Conservation (phyloP, 1,140 invertebrate species). For the Ruditapes philippinarum region DNA sequence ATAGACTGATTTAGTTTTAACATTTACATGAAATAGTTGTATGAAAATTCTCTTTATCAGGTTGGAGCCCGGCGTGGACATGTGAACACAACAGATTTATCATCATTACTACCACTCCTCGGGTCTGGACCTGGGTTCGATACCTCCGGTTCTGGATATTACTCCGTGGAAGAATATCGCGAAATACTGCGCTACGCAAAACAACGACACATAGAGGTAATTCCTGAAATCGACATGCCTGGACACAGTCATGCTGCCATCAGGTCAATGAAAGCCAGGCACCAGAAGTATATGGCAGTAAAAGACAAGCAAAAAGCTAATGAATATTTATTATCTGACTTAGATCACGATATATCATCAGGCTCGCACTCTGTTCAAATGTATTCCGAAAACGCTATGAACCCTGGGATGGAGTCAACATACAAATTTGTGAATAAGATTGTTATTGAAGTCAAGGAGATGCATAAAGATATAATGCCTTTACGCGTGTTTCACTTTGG, state of each 20-base stretch:
- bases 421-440: conserved; percentile 83
- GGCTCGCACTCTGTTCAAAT: conserved; percentile 79
- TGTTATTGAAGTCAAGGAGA: conserved; percentile 76
- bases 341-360: conserved; percentile 59
- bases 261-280: conserved; percentile 80
- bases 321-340: conserved; percentile 78
- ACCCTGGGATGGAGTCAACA: conserved; percentile 83
- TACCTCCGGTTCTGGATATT: conserved; percentile 79
- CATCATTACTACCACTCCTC: conserved; percentile 80
- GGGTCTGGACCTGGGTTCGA: conserved; percentile 79
- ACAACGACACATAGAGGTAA: conserved; percentile 81
- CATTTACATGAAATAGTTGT: no score
- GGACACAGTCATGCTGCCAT: conserved; percentile 85
- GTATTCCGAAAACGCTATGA: conserved; percentile 82
- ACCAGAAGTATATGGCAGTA: conserved; percentile 67
- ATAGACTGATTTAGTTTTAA: no score
- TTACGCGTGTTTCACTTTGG: conserved; percentile 83
- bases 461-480: conserved; percentile 79
- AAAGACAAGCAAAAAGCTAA: conserved; percentile 73
- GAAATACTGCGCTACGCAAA: conserved; percentile 82
- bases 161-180: conserved; percentile 75
- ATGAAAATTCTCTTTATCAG: no score
- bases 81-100: conserved; percentile 75
- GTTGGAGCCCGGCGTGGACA: conserved; percentile 81
- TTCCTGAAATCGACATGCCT: conserved; percentile 86